Evolutionary conservation across 1,140 invertebrate genomes (phyloP).

Genomic region (Formica selysi): DNA sequence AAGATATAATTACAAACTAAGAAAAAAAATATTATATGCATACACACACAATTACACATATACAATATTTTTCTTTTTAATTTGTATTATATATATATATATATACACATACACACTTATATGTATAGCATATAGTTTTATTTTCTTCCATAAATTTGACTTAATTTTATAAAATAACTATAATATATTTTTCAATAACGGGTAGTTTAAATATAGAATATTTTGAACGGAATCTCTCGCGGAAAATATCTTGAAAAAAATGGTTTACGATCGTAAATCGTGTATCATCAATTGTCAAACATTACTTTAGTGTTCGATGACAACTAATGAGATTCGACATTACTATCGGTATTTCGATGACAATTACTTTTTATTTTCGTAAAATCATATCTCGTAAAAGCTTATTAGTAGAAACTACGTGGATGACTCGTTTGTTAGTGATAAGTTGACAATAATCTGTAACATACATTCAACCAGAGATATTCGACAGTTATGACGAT

Average conservation of each 20-base stretch:
- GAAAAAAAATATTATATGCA: not conserved
- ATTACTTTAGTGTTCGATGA: not conserved
- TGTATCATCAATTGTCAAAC: not conserved
- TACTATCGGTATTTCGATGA: not conserved
- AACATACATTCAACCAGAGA: slow-evolving; percentile 54
- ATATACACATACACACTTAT: not conserved
- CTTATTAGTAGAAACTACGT: slow-evolving; percentile 9
- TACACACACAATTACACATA: too few species aligned
- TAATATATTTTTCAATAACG: not conserved
- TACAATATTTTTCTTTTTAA: not conserved
- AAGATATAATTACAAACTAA: not conserved
- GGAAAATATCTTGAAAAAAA: not conserved
- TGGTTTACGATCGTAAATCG: not conserved
- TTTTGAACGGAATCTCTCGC: not conserved
- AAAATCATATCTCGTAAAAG: slow-evolving; percentile 20
- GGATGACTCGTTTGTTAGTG: not conserved
- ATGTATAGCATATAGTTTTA: not conserved
- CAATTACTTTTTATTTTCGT: slow-evolving; percentile 15
- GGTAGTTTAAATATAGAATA: not conserved
- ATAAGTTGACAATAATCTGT: slow-evolving; percentile 64
- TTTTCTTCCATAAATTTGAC: not conserved
- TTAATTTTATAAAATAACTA: not conserved
- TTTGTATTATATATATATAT: not conserved
- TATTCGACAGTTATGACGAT: slow-evolving; percentile 54
- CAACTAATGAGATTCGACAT: not conserved